These are phyloP conservation scores for Ganaspis brasiliensis DNA, from an alignment of 2,888 invertebrate genomes.

Conservation along the genomic window DNA sequence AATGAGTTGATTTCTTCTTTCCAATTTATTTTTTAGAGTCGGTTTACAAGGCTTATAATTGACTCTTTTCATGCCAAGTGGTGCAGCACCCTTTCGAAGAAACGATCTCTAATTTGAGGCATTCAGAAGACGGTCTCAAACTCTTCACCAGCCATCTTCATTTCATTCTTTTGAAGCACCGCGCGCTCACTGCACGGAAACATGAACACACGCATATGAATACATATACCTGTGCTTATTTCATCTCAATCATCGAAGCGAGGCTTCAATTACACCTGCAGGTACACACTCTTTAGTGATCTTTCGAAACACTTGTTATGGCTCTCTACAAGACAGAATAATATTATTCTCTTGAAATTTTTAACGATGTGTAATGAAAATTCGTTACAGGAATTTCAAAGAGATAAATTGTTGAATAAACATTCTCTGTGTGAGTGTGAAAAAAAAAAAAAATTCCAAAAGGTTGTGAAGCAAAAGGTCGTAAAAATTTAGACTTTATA, in stretches of 20 bases:
- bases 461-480: background rate
- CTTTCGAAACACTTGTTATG: slow-evolving; percentile 41
- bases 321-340: slow-evolving; percentile 11
- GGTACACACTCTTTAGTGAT: slow-evolving; percentile 37
- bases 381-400: slow-evolving; percentile 11
- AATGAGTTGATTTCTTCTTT: slow-evolving; percentile 29
- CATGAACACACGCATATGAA: slow-evolving; percentile 21
- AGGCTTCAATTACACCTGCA: slow-evolving; percentile 42
- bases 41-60: slow-evolving; percentile 36
- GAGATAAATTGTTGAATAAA: slow-evolving; percentile 31
- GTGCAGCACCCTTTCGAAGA: slow-evolving; percentile 39
- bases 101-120: slow-evolving; percentile 43
- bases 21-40: slow-evolving; percentile 29
- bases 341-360: slow-evolving; percentile 16
- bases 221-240: slow-evolving; percentile 18
- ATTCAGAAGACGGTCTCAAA: slow-evolving; percentile 35
- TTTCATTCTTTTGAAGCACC: slow-evolving; percentile 42
- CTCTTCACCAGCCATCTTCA: slow-evolving; percentile 44
- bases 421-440: background rate
- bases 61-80: slow-evolving; percentile 45
- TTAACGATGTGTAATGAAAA: slow-evolving; percentile 32
- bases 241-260: slow-evolving; percentile 40
- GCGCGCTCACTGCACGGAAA: slow-evolving; percentile 24
- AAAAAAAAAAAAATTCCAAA: background rate
- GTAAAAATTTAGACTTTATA: no score